Evolutionary conservation across 2,888 invertebrate species (phyloP).

Genomic region (Limnephilus marmoratus): DNA sequence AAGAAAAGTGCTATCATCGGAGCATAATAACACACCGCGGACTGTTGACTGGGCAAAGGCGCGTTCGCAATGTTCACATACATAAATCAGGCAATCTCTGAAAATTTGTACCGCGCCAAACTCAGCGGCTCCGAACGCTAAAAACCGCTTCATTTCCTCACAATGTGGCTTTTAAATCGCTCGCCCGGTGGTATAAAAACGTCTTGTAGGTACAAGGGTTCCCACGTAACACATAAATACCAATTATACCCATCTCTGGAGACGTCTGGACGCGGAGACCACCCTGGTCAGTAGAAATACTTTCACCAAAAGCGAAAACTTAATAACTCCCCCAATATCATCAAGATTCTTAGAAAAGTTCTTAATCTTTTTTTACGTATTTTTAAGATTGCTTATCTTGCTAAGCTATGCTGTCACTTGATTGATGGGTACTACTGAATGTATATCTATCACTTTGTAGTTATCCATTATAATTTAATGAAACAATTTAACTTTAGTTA

Average conservation of each 20-base stretch:
- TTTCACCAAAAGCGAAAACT: background rate
- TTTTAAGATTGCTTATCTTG: background rate
- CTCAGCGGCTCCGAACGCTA: constrained; percentile 18
- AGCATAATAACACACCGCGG: background rate
- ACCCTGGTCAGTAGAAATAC: background rate
- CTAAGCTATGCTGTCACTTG: background rate
- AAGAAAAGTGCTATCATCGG: background rate
- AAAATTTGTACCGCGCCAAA: constrained; percentile 49
- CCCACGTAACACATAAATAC: constrained; percentile 63
- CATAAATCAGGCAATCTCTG: constrained; percentile 34
- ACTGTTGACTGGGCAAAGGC: background rate
- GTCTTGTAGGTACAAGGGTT: constrained; percentile 52
- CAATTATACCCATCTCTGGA: constrained; percentile 61
- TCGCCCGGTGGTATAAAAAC: constrained; percentile 50
- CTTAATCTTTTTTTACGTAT: background rate
- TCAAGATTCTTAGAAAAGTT: background rate
- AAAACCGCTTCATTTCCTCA: constrained; percentile 50
- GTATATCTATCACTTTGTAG: no score
- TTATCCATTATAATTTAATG: no score
- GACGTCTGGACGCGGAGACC: background rate
- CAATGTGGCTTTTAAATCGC: constrained; percentile 46
- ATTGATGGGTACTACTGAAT: background rate
- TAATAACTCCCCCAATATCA: no score
- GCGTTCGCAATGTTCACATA: constrained; percentile 22
- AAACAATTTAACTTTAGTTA: no score